A percentile compares a stretch with the other conserved stretches of the same genome.
Evolutionary conservation across 2,797 vertebrate species (phyloP).

Genomic region (Miichthys miiuy): DNA sequence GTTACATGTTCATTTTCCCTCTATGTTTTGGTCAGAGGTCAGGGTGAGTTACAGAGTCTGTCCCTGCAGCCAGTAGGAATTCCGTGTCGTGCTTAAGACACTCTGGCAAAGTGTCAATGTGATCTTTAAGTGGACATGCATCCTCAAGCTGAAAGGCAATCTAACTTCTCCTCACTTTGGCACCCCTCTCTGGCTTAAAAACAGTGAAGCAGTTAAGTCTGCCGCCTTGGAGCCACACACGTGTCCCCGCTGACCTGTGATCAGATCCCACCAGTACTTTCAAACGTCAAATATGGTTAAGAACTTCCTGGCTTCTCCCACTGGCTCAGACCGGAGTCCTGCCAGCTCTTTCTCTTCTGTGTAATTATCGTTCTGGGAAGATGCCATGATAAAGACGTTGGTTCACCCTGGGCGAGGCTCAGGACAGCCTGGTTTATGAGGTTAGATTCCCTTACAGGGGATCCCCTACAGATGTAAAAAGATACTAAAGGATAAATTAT

Average conservation of each 20-base stretch:
- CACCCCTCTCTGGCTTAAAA: constrained; percentile 6
- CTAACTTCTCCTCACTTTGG: not conserved
- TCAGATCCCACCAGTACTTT: constrained; percentile 39
- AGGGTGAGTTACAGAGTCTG: not conserved
- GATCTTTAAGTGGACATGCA: constrained; percentile 3
- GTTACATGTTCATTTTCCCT: not conserved
- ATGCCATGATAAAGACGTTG: constrained; percentile 54
- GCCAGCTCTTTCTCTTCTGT: constrained; percentile 44
- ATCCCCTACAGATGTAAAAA: constrained; percentile 25
- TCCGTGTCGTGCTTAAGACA: not conserved
- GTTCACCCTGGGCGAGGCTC: constrained; percentile 46
- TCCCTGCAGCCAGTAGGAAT: not conserved
- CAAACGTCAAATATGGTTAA: constrained; percentile 28
- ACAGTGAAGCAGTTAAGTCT: constrained; percentile 10
- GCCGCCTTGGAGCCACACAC: constrained; percentile 8
- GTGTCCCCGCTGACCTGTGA: constrained; percentile 45
- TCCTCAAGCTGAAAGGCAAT: not conserved
- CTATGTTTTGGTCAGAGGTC: constrained; percentile 2
- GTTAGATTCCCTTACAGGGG: constrained; percentile 29
- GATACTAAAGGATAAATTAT: constrained; percentile 24
- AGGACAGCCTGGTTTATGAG: constrained; percentile 38
- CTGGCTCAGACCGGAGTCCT: constrained; percentile 37
- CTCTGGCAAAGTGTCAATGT: not conserved
- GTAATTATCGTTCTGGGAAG: constrained; percentile 53
- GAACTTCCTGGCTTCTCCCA: constrained; percentile 25